Evolutionary conservation across 1,140 invertebrate species (phyloP).

Genomic region (Armadillidium nasatum): DNA sequence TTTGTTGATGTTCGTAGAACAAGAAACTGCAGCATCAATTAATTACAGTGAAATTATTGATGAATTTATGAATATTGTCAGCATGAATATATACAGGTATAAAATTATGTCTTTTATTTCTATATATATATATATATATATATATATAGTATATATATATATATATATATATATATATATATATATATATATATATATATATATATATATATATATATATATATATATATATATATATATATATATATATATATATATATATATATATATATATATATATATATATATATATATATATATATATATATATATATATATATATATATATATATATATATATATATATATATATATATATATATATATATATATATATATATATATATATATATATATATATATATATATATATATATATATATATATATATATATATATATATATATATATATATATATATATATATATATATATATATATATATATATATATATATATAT

Average conservation of each 20-base stretch:
- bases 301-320: not conserved
- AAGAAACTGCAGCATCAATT: too few relatives aligned
- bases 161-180: too few relatives aligned
- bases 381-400: constrained; percentile 13
- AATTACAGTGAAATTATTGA: too few relatives aligned
- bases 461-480: not conserved
- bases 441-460: constrained; percentile 9
- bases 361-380: not conserved
- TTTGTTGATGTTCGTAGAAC: too few relatives aligned
- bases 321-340: not conserved
- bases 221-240: too few relatives aligned
- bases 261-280: constrained; percentile 15
- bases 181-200: too few relatives aligned
- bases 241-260: not conserved
- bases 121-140: too few relatives aligned
- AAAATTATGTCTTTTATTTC: too few relatives aligned
- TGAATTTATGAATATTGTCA: too few relatives aligned
- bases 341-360: not conserved
- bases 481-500: not conserved
- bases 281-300: not conserved
- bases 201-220: too few relatives aligned
- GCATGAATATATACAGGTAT: too few relatives aligned
- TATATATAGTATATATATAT: too few relatives aligned
- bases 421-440: not conserved
- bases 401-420: constrained; percentile 11